Evolutionary conservation across 2,797 vertebrate genomes (phyloP).

Genomic region (Monodelphis domestica): DNA sequence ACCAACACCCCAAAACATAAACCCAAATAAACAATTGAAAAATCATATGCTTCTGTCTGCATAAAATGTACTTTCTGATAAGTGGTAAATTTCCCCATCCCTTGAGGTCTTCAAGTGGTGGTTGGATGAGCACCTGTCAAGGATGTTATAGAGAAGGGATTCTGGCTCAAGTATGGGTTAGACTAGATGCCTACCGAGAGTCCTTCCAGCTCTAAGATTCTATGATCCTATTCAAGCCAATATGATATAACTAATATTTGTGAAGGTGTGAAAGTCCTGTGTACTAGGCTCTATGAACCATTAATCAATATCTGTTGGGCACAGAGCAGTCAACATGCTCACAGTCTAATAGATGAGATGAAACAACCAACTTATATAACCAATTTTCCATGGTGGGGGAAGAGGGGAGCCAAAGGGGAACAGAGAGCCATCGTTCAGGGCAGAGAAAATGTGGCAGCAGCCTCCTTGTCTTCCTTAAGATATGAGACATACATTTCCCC

Average conservation of each 20-base stretch:
- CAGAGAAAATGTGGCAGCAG: background rate
- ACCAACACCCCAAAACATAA: too few relatives aligned
- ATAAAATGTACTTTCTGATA: background rate
- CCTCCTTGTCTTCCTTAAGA: background rate
- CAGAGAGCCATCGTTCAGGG: background rate
- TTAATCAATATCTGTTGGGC: background rate
- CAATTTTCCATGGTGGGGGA: background rate
- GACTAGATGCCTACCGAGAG: too few relatives aligned
- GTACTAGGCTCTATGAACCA: background rate
- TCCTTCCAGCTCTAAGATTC: too few relatives aligned
- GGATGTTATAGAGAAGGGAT: background rate
- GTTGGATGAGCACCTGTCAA: background rate
- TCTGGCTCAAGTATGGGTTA: background rate
- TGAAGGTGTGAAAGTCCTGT: background rate
- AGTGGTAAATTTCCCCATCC: background rate
- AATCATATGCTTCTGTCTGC: too few relatives aligned
- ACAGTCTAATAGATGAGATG: background rate
- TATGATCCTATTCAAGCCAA: background rate
- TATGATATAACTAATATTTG: background rate
- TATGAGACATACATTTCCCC: background rate
- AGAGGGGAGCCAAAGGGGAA: background rate
- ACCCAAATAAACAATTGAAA: too few relatives aligned
- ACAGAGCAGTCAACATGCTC: background rate
- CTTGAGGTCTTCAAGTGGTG: background rate
- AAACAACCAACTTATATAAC: background rate